Conservation (phyloP, 2,888 invertebrate genomes). For the Orthonychiurus folsomi region DNA sequence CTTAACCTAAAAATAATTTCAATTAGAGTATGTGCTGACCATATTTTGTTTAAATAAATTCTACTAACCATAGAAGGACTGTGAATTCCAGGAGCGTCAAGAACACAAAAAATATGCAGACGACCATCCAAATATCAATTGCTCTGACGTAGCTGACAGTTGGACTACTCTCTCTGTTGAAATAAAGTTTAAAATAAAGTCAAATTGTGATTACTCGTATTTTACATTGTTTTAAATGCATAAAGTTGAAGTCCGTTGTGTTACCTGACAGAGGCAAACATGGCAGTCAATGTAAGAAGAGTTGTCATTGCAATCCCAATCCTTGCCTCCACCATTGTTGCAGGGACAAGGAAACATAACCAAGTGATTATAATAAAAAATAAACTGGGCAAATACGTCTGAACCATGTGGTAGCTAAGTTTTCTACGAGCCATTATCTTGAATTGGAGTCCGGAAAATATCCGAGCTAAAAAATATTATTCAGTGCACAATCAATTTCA, state of each 20-base stretch:
- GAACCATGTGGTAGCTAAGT: not conserved
- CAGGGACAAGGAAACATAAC: not conserved
- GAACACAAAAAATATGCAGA: not conserved
- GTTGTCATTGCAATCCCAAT: not conserved
- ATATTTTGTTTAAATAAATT: no score
- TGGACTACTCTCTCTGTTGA: not conserved
- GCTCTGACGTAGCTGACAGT: slow-evolving; percentile 2
- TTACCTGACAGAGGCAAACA: not conserved
- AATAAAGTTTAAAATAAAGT: no score
- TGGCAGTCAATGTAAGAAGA: not conserved
- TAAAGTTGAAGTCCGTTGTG: no score
- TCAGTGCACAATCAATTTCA: no score
- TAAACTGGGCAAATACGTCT: not conserved
- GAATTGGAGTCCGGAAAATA: no score
- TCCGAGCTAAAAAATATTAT: no score
- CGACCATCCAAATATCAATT: not conserved
- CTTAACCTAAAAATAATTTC: no score
- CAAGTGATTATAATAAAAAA: not conserved
- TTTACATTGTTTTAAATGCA: no score
- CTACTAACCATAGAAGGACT: not conserved
- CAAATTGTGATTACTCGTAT: no score
- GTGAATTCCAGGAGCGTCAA: not conserved
- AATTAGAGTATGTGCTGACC: no score
- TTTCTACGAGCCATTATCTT: not conserved
- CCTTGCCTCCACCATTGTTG: not conserved